Evolutionary conservation across 2,888 invertebrate species (phyloP).

Genomic region (Leptinotarsa rubiginosa): DNA sequence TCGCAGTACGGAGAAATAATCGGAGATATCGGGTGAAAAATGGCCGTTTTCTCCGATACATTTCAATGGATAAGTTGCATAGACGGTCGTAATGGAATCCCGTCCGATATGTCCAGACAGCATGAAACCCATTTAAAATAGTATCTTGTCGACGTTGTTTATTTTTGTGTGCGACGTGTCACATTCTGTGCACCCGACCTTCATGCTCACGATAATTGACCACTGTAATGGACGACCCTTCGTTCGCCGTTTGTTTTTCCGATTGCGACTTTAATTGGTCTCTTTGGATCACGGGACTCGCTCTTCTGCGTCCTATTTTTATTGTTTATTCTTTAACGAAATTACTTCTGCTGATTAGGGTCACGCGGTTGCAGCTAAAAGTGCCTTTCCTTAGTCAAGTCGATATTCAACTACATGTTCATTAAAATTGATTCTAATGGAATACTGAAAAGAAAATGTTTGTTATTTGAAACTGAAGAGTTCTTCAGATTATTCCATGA

Average conservation of each 20-base stretch:
- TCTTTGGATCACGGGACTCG: slow-evolving; percentile 34
- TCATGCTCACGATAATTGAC: slow-evolving; percentile 46
- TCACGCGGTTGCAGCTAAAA: background rate
- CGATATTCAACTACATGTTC: no score
- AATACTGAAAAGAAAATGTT: no score
- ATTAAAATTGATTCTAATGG: no score
- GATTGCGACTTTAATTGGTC: slow-evolving; percentile 43
- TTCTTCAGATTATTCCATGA: no score
- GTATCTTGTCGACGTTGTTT: slow-evolving; percentile 47
- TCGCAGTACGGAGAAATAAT: slow-evolving; percentile 12
- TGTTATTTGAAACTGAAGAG: no score
- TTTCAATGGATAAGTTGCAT: slow-evolving; percentile 46
- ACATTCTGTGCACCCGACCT: slow-evolving; percentile 30
- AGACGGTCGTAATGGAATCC: slow-evolving; percentile 45
- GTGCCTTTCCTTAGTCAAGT: no score
- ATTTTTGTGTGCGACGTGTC: slow-evolving; percentile 46
- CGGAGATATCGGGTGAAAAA: slow-evolving; percentile 41
- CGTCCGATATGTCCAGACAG: slow-evolving; percentile 46
- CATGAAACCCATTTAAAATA: slow-evolving; percentile 48
- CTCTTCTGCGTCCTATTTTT: slow-evolving; percentile 30
- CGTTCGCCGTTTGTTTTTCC: slow-evolving; percentile 42
- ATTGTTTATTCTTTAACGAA: slow-evolving; percentile 27
- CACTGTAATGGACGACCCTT: slow-evolving; percentile 45
- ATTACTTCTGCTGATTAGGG: slow-evolving; percentile 26
- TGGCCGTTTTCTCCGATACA: slow-evolving; percentile 44